Conservation (phyloP, 2,113 vertebrate genomes). For the Forbesichthys agassizii region DNA sequence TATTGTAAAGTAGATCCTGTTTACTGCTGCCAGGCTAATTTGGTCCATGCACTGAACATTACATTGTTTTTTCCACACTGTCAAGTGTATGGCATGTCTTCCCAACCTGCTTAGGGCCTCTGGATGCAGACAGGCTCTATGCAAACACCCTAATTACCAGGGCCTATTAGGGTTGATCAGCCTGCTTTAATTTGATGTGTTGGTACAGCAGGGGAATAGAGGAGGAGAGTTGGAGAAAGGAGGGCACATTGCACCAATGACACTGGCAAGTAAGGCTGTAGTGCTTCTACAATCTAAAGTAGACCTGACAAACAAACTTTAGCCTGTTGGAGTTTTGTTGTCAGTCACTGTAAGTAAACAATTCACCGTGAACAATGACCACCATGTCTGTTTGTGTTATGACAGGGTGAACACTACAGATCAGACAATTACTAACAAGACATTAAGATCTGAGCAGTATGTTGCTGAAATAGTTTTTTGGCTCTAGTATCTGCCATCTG, state of each 20-base stretch:
- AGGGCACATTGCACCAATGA: constrained; percentile 57
- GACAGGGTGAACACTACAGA: constrained; percentile 37
- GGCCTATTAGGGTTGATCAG: constrained; percentile 77
- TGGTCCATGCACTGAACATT: constrained; percentile 69
- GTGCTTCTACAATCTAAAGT: constrained; percentile 63
- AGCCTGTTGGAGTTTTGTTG: constrained; percentile 49
- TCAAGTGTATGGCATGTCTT: constrained; percentile 73
- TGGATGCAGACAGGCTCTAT: constrained; percentile 68
- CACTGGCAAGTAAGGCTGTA: constrained; percentile 42
- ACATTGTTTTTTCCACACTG: constrained; percentile 75
- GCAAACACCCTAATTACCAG: constrained; percentile 77
- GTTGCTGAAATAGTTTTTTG: constrained; percentile 15
- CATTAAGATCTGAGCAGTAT: constrained; percentile 33
- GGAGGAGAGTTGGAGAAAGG: constrained; percentile 9
- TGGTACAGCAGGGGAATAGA: constrained; percentile 48
- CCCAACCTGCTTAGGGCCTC: constrained; percentile 69
- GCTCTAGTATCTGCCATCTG: constrained; percentile 16
- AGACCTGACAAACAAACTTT: constrained; percentile 68
- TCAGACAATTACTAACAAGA: constrained; percentile 43
- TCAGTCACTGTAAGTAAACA: constrained; percentile 47
- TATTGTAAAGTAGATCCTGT: constrained; percentile 76
- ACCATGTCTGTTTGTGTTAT: constrained; percentile 26
- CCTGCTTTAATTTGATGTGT: constrained; percentile 66
- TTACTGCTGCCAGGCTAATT: constrained; percentile 77
- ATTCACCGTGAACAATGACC: constrained; percentile 27